phyloP scores from a whole-genome alignment of 2,888 invertebrate genomes.

The Deladenus siricidicola region DNA sequence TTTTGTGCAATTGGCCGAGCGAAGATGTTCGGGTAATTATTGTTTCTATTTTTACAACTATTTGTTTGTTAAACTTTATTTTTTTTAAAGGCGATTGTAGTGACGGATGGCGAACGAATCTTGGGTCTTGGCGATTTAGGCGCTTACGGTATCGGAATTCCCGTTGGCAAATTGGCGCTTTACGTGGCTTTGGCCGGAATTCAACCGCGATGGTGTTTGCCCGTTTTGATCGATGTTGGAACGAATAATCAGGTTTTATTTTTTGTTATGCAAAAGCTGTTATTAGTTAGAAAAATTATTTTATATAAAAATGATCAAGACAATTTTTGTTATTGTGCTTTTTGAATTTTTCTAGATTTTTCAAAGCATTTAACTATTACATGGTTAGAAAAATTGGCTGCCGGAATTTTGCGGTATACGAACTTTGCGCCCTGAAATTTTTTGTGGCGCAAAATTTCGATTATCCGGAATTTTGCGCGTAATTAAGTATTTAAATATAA shows the following conservation, averaged over 20 bases:
- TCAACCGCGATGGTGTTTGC: conserved; percentile 86
- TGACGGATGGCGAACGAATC: conserved; percentile 96
- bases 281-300: too few species aligned
- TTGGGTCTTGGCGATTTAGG: conserved; percentile 93
- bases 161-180: conserved; percentile 82
- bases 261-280: too few species aligned
- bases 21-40: conserved; percentile 56
- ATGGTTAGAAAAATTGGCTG: too few species aligned
- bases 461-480: too few species aligned
- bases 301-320: too few species aligned
- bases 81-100: conserved; percentile 65
- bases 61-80: not conserved
- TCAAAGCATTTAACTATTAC: too few species aligned
- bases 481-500: too few species aligned
- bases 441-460: too few species aligned
- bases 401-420: too few species aligned
- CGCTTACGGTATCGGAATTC: conserved; percentile 85
- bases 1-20: conserved; percentile 81
- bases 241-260: conserved; percentile 43
- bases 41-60: not conserved
- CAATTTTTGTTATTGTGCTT: too few species aligned
- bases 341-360: too few species aligned
- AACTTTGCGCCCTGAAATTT: too few species aligned
- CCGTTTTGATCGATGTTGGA: conserved; percentile 75
- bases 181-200: conserved; percentile 92